Conservation (phyloP, 2,113 vertebrate genomes). For the Tautogolabrus adspersus region DNA sequence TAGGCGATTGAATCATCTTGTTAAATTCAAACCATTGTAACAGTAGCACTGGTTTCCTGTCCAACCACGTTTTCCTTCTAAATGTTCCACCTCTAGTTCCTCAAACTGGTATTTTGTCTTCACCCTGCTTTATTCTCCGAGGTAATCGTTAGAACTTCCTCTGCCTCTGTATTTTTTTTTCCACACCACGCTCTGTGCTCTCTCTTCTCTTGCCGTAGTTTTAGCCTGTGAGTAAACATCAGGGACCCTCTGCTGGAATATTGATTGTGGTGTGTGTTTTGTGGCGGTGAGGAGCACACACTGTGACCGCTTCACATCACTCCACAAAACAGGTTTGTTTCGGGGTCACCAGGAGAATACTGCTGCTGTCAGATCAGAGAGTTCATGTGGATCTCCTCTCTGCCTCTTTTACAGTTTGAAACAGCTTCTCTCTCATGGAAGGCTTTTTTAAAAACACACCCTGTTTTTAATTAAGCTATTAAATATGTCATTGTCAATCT, state of each 20-base stretch:
- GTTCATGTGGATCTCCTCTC: slow-evolving; percentile 13
- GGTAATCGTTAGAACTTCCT: slow-evolving; percentile 74
- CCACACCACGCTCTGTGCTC: slow-evolving; percentile 49
- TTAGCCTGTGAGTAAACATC: slow-evolving; percentile 65
- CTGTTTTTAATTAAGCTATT: too few species aligned
- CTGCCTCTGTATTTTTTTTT: slow-evolving; percentile 42
- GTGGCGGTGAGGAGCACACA: slow-evolving; percentile 49
- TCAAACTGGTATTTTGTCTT: neutral
- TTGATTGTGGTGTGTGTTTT: slow-evolving; percentile 64
- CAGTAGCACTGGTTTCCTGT: neutral
- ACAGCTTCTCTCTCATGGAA: too few species aligned
- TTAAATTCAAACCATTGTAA: neutral
- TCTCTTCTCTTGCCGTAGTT: slow-evolving; percentile 43
- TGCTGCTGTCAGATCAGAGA: slow-evolving; percentile 33
- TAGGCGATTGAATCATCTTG: too few species aligned
- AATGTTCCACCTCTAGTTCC: slow-evolving; percentile 6
- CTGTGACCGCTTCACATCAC: slow-evolving; percentile 67
- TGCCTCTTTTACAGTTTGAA: neutral
- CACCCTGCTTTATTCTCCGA: slow-evolving; percentile 58
- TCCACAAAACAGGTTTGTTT: slow-evolving; percentile 55
- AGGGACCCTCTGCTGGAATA: slow-evolving; percentile 70
- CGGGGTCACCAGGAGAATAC: slow-evolving; percentile 32
- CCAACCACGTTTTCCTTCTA: too few species aligned
- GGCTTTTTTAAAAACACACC: too few species aligned
- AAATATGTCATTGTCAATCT: too few species aligned